Percentiles rank a stretch among this genome's conserved stretches.
Conservation (phyloP, 2,888 invertebrate species). For the Harmothoe impar region DNA sequence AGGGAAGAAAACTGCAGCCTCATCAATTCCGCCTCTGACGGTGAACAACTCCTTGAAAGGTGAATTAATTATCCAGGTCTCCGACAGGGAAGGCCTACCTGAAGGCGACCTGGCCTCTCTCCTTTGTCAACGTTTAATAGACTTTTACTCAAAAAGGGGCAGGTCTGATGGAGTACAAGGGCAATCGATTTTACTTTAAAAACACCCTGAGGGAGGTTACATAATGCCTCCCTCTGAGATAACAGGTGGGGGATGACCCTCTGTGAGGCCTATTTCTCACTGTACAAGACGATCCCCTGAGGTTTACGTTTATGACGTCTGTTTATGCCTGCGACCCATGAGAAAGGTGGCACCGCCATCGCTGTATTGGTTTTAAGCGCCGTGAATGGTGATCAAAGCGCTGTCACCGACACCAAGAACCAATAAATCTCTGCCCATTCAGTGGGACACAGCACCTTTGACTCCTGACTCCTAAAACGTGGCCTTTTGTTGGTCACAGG, state of each 20-base stretch:
- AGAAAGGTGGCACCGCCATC: not conserved
- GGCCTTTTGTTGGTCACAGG: too few species aligned
- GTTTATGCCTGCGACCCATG: not conserved
- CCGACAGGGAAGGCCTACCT: not conserved
- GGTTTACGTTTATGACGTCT: slow-evolving; percentile 15
- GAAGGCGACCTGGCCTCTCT: not conserved
- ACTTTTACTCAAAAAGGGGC: not conserved
- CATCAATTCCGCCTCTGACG: slow-evolving; percentile 5
- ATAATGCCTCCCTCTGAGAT: slow-evolving; percentile 3
- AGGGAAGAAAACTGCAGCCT: not conserved
- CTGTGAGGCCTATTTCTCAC: not conserved
- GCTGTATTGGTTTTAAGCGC: not conserved
- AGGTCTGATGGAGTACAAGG: not conserved
- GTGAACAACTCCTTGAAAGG: not conserved
- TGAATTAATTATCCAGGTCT: not conserved
- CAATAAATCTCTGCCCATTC: slow-evolving; percentile 6
- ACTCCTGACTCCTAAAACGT: too few species aligned
- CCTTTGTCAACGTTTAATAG: slow-evolving; percentile 4
- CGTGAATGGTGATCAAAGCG: not conserved
- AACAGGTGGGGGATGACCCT: not conserved
- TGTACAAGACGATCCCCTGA: not conserved
- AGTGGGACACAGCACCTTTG: not conserved
- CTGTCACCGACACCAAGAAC: slow-evolving; percentile 11
- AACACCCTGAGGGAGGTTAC: not conserved
- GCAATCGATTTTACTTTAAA: not conserved